Percentiles rank a stretch among this genome's conserved stretches.
Evolutionary conservation across 1,140 invertebrate genomes (phyloP).

Genomic region (Drosophila pallidifrons): DNA sequence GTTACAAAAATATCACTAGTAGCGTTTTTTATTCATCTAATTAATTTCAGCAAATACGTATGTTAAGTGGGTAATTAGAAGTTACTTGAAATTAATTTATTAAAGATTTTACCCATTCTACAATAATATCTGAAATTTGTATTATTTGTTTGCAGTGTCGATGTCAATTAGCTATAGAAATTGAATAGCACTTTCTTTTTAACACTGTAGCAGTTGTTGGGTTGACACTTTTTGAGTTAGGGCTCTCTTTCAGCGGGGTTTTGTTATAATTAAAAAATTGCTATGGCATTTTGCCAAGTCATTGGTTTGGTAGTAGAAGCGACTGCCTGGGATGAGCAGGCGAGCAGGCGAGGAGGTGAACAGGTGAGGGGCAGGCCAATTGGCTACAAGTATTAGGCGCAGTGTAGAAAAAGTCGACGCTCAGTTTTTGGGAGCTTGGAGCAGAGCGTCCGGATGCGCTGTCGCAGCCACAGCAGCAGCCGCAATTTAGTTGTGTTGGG

Average conservation of each 20-base stretch:
- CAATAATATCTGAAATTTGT: not conserved
- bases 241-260: slow-evolving; percentile 51
- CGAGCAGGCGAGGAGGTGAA: not conserved
- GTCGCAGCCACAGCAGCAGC: too few species aligned
- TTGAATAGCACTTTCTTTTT: slow-evolving; percentile 10
- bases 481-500: slow-evolving; percentile 40
- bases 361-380: slow-evolving; percentile 8
- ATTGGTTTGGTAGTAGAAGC: slow-evolving; percentile 14
- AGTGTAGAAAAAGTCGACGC: slow-evolving; percentile 59
- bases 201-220: slow-evolving; percentile 45
- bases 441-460: slow-evolving; percentile 58
- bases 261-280: slow-evolving; percentile 74
- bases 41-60: too few species aligned
- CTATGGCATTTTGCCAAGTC: slow-evolving; percentile 67
- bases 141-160: slow-evolving; percentile 6
- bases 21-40: too few species aligned
- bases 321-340: too few species aligned
- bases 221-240: slow-evolving; percentile 56
- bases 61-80: too few species aligned
- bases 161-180: slow-evolving; percentile 8
- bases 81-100: not conserved
- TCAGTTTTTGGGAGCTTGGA: slow-evolving; percentile 23
- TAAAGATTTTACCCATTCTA: not conserved
- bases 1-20: not conserved
- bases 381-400: slow-evolving; percentile 65